Base-by-base conservation (phyloP, 2,113 vertebrate species). In the Anolis sagrei region DNA sequence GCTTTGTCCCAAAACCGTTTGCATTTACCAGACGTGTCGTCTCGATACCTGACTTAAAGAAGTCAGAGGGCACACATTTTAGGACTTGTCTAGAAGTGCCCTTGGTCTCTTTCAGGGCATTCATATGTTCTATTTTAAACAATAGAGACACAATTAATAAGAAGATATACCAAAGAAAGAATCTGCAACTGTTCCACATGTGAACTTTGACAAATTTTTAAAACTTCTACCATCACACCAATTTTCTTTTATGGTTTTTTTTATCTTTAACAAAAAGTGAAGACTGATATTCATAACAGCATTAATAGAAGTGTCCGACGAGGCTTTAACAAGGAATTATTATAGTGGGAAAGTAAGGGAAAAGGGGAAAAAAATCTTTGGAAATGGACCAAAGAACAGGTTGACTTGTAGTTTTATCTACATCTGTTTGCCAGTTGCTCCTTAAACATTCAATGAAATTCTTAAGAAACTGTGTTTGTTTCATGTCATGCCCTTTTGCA, bases 401-500 rank as follows among this genome's bases (percentile, higher is more conserved):
- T 48, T 48, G 68, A 8, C 72, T 84, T 1, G 8, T 3, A 62
- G 61, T 23, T 18, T 36, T 66, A 16, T 13, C 51, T 66, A 58
- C 58, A 19, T n/a, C 0, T 8, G 13, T 74, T 69, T 48, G 36
- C 0, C n/a, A 64, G 5, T 68, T 76, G 1, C 34, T 92, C 76
- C 29, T 72, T 81, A 76, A 69, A 58, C 21, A 76, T 68, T 32
- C 6, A 62, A 5, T 29, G 44, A 36, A 48, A 0, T 1, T 32
- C 83, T 19, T 32, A 79, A 82, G 13, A 29, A 25, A 77, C 11
- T 2, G 0, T 76, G 48, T 89, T 70, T 89, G 80, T 78, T 85
- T 81, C 83, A 21, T 70, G 64, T 91, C 89, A 87, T 66, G 84
- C 79, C 85, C 86, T 87, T 73, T 84, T 84, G 21, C 1, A 62